Conservation (phyloP, 2,113 vertebrate genomes). For the Trogon surrucura region DNA sequence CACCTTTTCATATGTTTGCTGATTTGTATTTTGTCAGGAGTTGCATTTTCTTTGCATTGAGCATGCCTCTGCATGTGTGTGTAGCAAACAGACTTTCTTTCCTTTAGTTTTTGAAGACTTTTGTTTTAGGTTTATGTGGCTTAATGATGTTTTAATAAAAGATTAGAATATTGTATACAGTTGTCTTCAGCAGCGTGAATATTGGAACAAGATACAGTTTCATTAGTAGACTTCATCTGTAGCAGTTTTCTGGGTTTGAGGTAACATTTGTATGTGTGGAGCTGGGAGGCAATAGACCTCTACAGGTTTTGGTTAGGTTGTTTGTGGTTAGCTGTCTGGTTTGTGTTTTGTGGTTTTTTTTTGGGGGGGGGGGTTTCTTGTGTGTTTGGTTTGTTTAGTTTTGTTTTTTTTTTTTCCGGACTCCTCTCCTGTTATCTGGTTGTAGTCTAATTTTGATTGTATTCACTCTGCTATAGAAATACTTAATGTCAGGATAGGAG, state of each 20-base stretch:
- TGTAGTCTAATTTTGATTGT: constrained; percentile 74
- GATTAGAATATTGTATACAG: not conserved
- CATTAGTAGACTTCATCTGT: not conserved
- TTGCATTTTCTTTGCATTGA: not conserved
- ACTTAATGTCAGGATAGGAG: constrained; percentile 80
- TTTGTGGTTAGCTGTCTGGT: not conserved
- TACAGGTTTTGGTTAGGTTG: not conserved
- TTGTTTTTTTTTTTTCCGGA: not conserved
- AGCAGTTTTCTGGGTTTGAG: not conserved
- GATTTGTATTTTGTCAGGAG: not conserved
- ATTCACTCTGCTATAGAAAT: constrained; percentile 75
- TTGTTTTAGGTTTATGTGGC: not conserved
- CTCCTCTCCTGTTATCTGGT: constrained; percentile 1
- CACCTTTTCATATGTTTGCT: not conserved
- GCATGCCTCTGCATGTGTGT: not conserved
- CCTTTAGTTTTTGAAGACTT: constrained; percentile 16
- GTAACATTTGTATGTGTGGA: not conserved
- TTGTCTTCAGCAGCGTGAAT: not conserved
- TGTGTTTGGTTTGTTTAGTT: not conserved
- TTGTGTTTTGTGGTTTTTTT: not conserved
- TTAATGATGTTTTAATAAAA: not conserved
- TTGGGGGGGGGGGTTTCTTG: too few relatives aligned
- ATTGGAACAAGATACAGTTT: not conserved
- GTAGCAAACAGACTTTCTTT: not conserved
- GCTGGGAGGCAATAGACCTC: not conserved